A percentile compares a stretch with the other conserved stretches of the same genome.
Conservation (phyloP, 1,140 invertebrate species). For the Coenobita brevimanus region DNA sequence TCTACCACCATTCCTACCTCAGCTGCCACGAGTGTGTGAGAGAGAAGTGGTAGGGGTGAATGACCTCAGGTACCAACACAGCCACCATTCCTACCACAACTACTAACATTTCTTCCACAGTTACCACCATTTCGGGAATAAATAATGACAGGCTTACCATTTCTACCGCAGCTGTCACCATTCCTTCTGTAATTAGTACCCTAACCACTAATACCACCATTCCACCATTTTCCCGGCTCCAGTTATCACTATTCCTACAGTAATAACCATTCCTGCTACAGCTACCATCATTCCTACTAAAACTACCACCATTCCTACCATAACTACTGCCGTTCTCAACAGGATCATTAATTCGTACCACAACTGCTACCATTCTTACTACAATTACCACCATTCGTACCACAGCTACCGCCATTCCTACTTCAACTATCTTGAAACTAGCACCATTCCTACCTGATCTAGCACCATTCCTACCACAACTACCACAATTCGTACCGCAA, state of each 20-base stretch:
- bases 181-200: too few species aligned
- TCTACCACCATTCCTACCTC: neutral
- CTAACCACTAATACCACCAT: too few species aligned
- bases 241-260: neutral
- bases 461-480: neutral
- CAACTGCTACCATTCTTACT: neutral
- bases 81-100: too few species aligned
- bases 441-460: neutral
- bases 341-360: neutral
- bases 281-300: neutral
- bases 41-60: too few species aligned
- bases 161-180: too few species aligned
- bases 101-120: too few species aligned
- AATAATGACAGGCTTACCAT: too few species aligned
- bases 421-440: neutral
- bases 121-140: too few species aligned
- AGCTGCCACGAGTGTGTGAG: too few species aligned
- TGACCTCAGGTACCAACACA: too few species aligned
- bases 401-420: neutral
- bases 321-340: neutral
- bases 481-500: neutral
- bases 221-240: too few species aligned
- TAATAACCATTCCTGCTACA: neutral
- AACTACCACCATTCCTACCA: neutral
- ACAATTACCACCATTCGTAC: neutral